Evolutionary conservation across 2,888 invertebrate genomes (phyloP).

Genomic region (Ormyrus thymus): DNA sequence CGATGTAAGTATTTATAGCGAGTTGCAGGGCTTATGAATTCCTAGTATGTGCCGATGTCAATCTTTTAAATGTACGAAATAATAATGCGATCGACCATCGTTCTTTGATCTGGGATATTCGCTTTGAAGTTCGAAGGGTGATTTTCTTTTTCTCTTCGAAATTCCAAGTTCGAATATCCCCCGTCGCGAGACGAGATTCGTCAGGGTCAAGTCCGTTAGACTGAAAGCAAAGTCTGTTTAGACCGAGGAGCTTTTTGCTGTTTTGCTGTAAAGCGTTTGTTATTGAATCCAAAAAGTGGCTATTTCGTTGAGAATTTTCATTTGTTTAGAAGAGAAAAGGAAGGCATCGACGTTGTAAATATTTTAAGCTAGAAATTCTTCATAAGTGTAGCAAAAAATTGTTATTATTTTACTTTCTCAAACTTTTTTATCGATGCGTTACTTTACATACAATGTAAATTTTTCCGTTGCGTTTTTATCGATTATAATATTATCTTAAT

Average conservation of each 20-base stretch:
- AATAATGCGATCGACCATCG: slow-evolving; percentile 27
- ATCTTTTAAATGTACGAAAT: slow-evolving; percentile 38
- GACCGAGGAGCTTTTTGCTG: slow-evolving; percentile 35
- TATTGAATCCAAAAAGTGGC: slow-evolving; percentile 16
- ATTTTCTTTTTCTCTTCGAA: not conserved
- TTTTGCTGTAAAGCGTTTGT: slow-evolving; percentile 41
- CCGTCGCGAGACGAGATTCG: slow-evolving; percentile 9
- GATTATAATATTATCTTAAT: slow-evolving; percentile 5
- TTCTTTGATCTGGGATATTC: slow-evolving; percentile 2
- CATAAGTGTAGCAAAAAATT: slow-evolving; percentile 63
- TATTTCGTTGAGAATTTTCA: slow-evolving; percentile 29
- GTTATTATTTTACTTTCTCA: slow-evolving; percentile 54
- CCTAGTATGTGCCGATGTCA: slow-evolving; percentile 62
- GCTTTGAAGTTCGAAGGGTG: not conserved
- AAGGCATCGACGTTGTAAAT: slow-evolving; percentile 63
- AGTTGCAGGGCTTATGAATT: slow-evolving; percentile 66
- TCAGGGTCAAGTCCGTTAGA: slow-evolving; percentile 34
- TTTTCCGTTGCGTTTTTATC: slow-evolving; percentile 32
- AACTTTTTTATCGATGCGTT: slow-evolving; percentile 45
- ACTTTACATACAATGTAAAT: slow-evolving; percentile 25
- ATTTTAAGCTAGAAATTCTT: slow-evolving; percentile 62
- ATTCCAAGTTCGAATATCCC: not conserved
- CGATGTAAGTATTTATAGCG: slow-evolving; percentile 66
- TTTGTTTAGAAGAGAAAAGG: slow-evolving; percentile 25
- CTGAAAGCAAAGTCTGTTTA: not conserved